These are phyloP conservation scores for Cyclura pinguis DNA, from an alignment of 2,797 vertebrate species.

Conservation along the genomic window DNA sequence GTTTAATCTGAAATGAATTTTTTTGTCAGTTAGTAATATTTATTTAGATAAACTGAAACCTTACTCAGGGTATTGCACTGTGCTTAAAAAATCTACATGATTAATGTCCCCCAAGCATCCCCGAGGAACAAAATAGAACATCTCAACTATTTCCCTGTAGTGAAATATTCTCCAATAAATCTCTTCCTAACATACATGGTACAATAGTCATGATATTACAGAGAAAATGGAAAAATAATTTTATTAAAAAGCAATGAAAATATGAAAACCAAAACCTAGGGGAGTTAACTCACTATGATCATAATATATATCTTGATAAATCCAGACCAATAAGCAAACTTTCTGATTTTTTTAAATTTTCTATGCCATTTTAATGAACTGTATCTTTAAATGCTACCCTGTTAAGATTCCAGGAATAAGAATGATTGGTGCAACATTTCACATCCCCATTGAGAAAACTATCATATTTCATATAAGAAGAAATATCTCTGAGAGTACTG, in stretches of 20 bases:
- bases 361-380: conserved; percentile 47
- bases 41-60: conserved; percentile 64
- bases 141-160: conserved; percentile 57
- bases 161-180: conserved; percentile 71
- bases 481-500: conserved; percentile 35
- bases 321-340: conserved; percentile 31
- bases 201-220: conserved; percentile 43
- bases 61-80: conserved; percentile 57
- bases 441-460: conserved; percentile 58
- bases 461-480: conserved; percentile 41
- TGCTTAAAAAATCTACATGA: conserved; percentile 56
- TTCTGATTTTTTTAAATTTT: conserved; percentile 34
- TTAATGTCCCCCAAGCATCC: conserved; percentile 46
- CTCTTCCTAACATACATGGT: conserved; percentile 43
- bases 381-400: conserved; percentile 50
- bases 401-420: conserved; percentile 54
- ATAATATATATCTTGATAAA: conserved; percentile 36
- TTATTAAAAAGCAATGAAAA: conserved; percentile 23
- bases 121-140: conserved; percentile 67
- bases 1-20: conserved; percentile 56
- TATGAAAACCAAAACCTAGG: conserved; percentile 44
- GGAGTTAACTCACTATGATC: conserved; percentile 37
- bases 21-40: conserved; percentile 57
- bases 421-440: conserved; percentile 42
- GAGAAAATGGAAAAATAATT: conserved; percentile 48